These are phyloP conservation scores for Centrocercus urophasianus DNA, from an alignment of 2,113 vertebrate species.

Conservation along the genomic window DNA sequence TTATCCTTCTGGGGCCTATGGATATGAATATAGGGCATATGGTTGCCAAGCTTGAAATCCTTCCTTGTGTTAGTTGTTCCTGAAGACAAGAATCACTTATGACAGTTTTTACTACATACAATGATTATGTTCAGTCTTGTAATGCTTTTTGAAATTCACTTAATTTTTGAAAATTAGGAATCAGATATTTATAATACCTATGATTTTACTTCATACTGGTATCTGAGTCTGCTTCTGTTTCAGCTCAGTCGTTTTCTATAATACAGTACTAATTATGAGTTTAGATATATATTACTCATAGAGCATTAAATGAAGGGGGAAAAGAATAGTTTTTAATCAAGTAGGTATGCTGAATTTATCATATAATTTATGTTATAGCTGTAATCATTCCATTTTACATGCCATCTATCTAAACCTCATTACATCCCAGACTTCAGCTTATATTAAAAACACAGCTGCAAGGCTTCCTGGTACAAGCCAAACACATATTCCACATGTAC, in stretches of 20 bases:
- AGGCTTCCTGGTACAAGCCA: slow-evolving; percentile 6
- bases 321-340: neutral
- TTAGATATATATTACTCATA: neutral
- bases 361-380: neutral
- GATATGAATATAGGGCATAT: slow-evolving; percentile 42
- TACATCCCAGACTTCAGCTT: slow-evolving; percentile 14
- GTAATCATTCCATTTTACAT: slow-evolving; percentile 17
- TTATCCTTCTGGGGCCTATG: slow-evolving; percentile 69
- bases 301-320: neutral
- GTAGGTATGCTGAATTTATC: neutral
- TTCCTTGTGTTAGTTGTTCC: slow-evolving; percentile 48
- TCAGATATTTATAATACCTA: neutral
- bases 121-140: neutral
- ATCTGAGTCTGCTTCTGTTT: neutral
- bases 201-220: neutral
- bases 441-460: slow-evolving; percentile 58
- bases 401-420: slow-evolving; percentile 10
- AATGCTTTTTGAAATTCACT: slow-evolving; percentile 25
- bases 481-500: slow-evolving; percentile 35
- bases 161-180: neutral
- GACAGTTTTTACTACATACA: slow-evolving; percentile 3
- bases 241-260: neutral
- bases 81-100: slow-evolving; percentile 24
- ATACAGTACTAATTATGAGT: neutral
- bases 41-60: slow-evolving; percentile 50